Conservation (phyloP, 2,888 invertebrate species). For the Meghimatium bilineatum region DNA sequence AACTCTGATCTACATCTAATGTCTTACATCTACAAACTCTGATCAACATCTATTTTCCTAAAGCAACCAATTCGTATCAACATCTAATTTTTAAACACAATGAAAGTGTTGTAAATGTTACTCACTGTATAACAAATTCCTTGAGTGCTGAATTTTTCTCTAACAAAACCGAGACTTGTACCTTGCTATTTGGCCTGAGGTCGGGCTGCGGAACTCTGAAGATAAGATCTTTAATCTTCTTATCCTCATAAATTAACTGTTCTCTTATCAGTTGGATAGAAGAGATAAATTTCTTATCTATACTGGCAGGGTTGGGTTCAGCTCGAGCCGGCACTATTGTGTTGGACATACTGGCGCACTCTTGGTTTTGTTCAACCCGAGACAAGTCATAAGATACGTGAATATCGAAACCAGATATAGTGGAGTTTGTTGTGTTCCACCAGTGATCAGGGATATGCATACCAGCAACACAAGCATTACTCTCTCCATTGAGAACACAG, state of each 20-base stretch:
- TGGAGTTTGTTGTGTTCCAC: slow-evolving; percentile 82
- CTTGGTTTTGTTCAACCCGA: slow-evolving; percentile 67
- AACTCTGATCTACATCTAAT: not conserved
- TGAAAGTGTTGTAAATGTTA: not conserved
- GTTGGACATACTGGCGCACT: slow-evolving; percentile 71
- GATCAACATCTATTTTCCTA: not conserved
- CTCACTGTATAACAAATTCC: slow-evolving; percentile 90
- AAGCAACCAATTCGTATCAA: too few relatives aligned
- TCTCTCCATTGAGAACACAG: slow-evolving; percentile 92
- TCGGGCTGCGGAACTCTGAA: slow-evolving; percentile 92
- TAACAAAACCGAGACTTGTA: slow-evolving; percentile 93
- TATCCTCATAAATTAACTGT: slow-evolving; percentile 83
- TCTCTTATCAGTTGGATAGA: slow-evolving; percentile 58
- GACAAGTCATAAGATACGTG: slow-evolving; percentile 92
- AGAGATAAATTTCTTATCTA: slow-evolving; percentile 57
- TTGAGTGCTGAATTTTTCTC: slow-evolving; percentile 79
- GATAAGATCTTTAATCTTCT: slow-evolving; percentile 89
- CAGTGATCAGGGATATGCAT: slow-evolving; percentile 91
- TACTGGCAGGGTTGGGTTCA: slow-evolving; percentile 43
- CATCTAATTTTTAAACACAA: not conserved
- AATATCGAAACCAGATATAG: slow-evolving; percentile 79
- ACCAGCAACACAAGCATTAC: slow-evolving; percentile 93
- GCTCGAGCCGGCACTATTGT: slow-evolving; percentile 63
- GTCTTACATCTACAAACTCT: not conserved
- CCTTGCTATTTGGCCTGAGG: slow-evolving; percentile 90